Percentiles rank a stretch among this genome's conserved stretches.
phyloP scores from a whole-genome alignment of 2,113 vertebrate species.

The Tonatia bakeri region DNA sequence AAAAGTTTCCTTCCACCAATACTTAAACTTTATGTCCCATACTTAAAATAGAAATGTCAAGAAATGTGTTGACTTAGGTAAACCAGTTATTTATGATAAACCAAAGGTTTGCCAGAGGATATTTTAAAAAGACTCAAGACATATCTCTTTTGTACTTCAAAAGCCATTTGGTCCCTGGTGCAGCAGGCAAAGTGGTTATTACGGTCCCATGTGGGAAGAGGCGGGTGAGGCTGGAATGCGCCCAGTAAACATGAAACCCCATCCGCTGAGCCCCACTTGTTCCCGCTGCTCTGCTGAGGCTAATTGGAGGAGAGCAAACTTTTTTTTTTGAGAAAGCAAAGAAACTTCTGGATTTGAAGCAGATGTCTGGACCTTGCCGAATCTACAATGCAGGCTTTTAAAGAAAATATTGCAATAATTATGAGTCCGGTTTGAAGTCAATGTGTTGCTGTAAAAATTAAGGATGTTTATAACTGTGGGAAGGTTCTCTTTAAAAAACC shows the following conservation, averaged over 20 bases:
- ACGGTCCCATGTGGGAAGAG: conserved; percentile 75
- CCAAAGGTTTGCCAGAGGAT: conserved; percentile 77
- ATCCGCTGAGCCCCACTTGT: conserved; percentile 40
- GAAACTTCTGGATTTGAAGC: conserved; percentile 70
- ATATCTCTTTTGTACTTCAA: conserved; percentile 79
- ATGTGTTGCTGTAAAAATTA: conserved; percentile 75
- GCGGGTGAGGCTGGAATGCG: conserved; percentile 79
- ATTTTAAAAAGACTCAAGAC: conserved; percentile 70
- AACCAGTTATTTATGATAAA: conserved; percentile 70
- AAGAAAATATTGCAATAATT: conserved; percentile 73
- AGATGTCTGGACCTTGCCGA: conserved; percentile 65
- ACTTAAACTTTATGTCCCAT: background rate
- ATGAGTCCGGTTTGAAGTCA: conserved; percentile 71
- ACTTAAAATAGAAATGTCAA: conserved; percentile 60
- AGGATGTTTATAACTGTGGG: conserved; percentile 70
- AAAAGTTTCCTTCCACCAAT: background rate
- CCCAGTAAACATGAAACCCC: conserved; percentile 79
- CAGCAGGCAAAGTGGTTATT: conserved; percentile 75
- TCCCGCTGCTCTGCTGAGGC: conserved; percentile 33
- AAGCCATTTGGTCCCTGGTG: conserved; percentile 73
- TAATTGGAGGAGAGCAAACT: conserved; percentile 67
- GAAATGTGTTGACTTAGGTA: conserved; percentile 51
- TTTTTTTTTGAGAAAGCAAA: conserved; percentile 66
- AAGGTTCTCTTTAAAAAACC: conserved; percentile 71
- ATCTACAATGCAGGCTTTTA: conserved; percentile 71